phyloP scores from a whole-genome alignment of 2,797 vertebrate genomes.

The Morus bassanus region DNA sequence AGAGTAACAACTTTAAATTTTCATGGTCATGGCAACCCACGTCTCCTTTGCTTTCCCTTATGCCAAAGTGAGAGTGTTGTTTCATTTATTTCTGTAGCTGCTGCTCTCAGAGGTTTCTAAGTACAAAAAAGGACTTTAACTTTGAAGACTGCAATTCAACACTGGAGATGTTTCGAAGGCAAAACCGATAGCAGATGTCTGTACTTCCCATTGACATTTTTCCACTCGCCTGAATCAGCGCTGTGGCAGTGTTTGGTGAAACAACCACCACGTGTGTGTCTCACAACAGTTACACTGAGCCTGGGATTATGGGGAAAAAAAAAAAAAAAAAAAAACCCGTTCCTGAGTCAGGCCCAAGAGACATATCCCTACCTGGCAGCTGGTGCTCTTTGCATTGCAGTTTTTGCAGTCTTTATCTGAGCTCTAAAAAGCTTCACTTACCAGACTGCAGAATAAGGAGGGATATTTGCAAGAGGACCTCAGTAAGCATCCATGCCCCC shows the following conservation, averaged over 20 bases:
- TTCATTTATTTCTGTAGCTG: neutral
- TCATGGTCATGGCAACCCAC: neutral
- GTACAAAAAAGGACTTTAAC: neutral
- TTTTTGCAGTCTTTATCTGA: neutral
- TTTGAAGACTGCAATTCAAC: neutral
- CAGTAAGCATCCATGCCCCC: neutral
- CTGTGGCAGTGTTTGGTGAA: neutral
- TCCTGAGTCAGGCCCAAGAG: neutral
- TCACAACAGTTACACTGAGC: fast-evolving
- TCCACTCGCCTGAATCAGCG: too few relatives aligned
- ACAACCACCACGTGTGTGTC: too few relatives aligned
- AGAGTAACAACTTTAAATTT: neutral
- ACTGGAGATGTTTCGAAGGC: neutral
- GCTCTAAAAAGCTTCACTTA: neutral
- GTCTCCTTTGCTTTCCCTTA: neutral
- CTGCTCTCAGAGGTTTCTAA: neutral
- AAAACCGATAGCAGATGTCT: neutral
- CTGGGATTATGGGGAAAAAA: fast-evolving
- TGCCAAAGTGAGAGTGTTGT: neutral
- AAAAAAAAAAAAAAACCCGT: neutral
- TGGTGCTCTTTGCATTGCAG: neutral
- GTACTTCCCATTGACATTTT: neutral
- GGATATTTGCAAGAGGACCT: neutral
- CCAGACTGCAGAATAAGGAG: neutral
- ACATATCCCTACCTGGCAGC: neutral